Percentiles rank a stretch among this genome's conserved stretches.
Evolutionary conservation across 2,888 invertebrate genomes (phyloP).

Genomic region (Gymnoscelis rufifasciata): DNA sequence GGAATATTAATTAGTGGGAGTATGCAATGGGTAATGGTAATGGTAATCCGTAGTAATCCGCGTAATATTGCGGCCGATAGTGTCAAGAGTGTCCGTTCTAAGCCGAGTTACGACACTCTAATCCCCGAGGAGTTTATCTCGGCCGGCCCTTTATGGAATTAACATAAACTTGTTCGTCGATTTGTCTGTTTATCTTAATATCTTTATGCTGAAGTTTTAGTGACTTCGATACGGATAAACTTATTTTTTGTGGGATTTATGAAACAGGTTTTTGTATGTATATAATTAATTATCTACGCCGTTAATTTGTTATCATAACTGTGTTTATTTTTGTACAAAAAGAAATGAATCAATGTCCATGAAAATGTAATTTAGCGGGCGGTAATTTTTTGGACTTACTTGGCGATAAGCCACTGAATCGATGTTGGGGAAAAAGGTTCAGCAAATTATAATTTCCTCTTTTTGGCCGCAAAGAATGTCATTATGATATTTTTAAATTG

Average conservation of each 20-base stretch:
- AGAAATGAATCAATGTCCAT: conserved; percentile 25
- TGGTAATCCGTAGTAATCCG: conserved; percentile 52
- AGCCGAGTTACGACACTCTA: conserved; percentile 62
- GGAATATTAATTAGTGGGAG: conserved; percentile 49
- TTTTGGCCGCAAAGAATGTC: conserved; percentile 14
- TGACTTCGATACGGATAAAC: conserved; percentile 29
- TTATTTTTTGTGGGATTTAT: neutral
- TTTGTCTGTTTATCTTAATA: conserved; percentile 62
- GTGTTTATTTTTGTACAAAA: conserved; percentile 19
- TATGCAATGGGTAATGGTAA: conserved; percentile 54
- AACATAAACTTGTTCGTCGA: conserved; percentile 63
- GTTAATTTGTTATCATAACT: conserved; percentile 7
- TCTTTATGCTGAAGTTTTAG: conserved; percentile 35
- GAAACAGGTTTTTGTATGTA: neutral
- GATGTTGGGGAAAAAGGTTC: conserved; percentile 19
- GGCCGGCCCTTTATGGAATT: conserved; percentile 68
- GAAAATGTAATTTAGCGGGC: conserved; percentile 25
- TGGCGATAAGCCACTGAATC: conserved; percentile 29
- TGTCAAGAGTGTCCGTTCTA: conserved; percentile 60
- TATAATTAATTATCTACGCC: neutral
- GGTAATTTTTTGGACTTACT: conserved; percentile 26
- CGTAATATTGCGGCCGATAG: conserved; percentile 59
- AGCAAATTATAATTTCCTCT: conserved; percentile 24
- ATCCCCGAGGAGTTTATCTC: conserved; percentile 60
- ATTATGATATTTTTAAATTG: conserved; percentile 15